A percentile compares a stretch with the other conserved stretches of the same genome.
phyloP scores from a whole-genome alignment of 2,113 vertebrate species.

The Plecotus auritus region DNA sequence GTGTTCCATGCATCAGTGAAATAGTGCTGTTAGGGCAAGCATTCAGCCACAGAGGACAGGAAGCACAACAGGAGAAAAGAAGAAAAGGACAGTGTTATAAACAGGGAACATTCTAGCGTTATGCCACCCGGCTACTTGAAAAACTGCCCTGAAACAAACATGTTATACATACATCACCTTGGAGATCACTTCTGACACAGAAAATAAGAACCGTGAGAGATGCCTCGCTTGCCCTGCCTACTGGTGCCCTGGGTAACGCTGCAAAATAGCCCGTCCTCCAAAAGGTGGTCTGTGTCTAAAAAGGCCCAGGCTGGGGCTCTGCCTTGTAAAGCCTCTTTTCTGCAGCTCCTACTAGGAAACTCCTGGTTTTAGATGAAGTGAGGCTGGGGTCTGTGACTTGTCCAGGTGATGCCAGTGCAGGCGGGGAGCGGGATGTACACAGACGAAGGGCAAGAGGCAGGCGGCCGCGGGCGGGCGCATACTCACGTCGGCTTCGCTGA shows the following conservation, averaged over 20 bases:
- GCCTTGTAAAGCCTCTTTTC: not conserved
- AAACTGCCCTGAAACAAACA: conserved; percentile 42
- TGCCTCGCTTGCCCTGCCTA: conserved; percentile 32
- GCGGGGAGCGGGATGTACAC: conserved; percentile 46
- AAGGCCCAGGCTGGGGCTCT: not conserved
- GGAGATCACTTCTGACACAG: not conserved
- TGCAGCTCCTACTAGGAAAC: not conserved
- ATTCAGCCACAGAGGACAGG: conserved; percentile 83
- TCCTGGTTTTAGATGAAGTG: conserved; percentile 34
- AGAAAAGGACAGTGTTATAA: conserved; percentile 86
- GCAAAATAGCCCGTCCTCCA: not conserved
- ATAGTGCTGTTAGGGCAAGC: conserved; percentile 98
- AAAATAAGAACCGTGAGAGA: not conserved
- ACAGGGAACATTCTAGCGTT: conserved; percentile 76
- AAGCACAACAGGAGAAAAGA: conserved; percentile 85
- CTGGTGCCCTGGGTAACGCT: not conserved
- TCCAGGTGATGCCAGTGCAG: conserved; percentile 82
- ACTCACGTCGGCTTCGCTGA: conserved; percentile 99
- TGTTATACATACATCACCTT: not conserved
- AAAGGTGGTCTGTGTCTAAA: not conserved
- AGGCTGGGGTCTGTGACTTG: conserved; percentile 86
- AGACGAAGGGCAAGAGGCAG: conserved; percentile 75
- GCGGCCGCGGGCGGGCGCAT: conserved; percentile 76
- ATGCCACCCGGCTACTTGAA: conserved; percentile 67
- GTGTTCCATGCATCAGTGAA: conserved; percentile 99